Base-by-base conservation (phyloP, 1,140 invertebrate genomes). In the Homalodisca vitripennis region DNA sequence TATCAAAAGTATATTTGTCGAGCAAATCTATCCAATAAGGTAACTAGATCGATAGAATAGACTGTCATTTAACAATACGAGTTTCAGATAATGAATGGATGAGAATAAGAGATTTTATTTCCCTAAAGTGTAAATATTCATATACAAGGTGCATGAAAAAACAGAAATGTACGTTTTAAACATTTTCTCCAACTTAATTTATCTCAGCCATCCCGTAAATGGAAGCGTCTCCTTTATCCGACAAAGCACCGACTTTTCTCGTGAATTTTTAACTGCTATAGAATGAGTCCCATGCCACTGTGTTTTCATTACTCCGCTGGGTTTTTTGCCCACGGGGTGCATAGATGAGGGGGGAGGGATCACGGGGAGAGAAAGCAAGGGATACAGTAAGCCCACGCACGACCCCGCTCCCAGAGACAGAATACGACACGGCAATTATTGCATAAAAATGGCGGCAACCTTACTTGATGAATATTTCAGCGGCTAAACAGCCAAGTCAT, bases 401-500 rank as follows among this genome's bases (percentile, higher is more conserved):
- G 34, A 41, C 20, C 48, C 20, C 22, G 20, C 12, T 53, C 20
- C 20, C 3, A 22, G 24, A 60, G 55, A 60, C 55, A 30, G 24
- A 60, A 60, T 60, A 60, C 55, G 55, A 26, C 55, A 26, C 6
- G 27, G 55, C 55, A 60, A 60, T 60, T 60, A 60, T 60, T 30
- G 55, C 55, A 30, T 60, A 60, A 60, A 51, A 60, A 60, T 60
- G 55, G 55, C 55, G 55, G 55, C 6, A 30, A 26, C 55, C 26
- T 60, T 26, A 22, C 12, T 3, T 3, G 55, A 30, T 69, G 68
- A 63, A 69, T 69, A 69, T 69, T 69, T 69, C 34, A 69, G 57
- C 47, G 27, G 24, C 34, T 24, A 69, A 69, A 69, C 68, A 64
- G 68, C n/a, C 57, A 69, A 69, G 57, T 62, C 68, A 27, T 69